Evolutionary conservation across 1,140 invertebrate genomes (phyloP).

Genomic region (Artemia franciscana): DNA sequence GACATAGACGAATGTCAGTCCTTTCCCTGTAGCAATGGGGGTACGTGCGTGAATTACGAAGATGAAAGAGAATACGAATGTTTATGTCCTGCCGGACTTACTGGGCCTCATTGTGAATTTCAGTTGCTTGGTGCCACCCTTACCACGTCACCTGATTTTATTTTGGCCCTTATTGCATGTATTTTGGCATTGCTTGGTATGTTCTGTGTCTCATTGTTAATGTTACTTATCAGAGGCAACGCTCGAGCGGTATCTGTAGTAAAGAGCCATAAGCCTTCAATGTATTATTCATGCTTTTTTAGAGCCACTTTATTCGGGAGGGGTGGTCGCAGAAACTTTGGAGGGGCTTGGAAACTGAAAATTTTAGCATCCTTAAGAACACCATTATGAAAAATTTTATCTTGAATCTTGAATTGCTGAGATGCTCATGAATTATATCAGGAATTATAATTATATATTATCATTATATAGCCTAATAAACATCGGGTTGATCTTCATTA

Average conservation of each 20-base stretch:
- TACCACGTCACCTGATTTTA: constrained; percentile 53
- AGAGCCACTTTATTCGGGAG: too few relatives aligned
- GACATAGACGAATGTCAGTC: constrained; percentile 46
- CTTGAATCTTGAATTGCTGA: too few relatives aligned
- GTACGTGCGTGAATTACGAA: constrained; percentile 39
- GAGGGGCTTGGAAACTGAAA: too few relatives aligned
- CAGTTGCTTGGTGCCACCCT: constrained; percentile 45
- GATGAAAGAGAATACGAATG: constrained; percentile 45
- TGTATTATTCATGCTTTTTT: too few relatives aligned
- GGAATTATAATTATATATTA: too few relatives aligned
- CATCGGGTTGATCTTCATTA: too few relatives aligned
- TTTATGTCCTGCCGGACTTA: constrained; percentile 43
- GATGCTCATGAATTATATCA: too few relatives aligned
- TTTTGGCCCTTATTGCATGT: constrained; percentile 51
- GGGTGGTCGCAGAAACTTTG: too few relatives aligned
- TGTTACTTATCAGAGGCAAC: neutral
- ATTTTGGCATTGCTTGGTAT: constrained; percentile 48
- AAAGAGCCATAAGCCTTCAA: too few relatives aligned
- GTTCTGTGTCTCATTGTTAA: constrained; percentile 18
- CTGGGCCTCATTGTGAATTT: constrained; percentile 51
- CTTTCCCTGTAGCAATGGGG: constrained; percentile 43
- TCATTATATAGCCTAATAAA: too few relatives aligned
- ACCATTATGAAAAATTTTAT: too few relatives aligned
- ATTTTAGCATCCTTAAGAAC: too few relatives aligned
- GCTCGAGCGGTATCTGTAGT: neutral